A percentile compares a stretch with the other conserved stretches of the same genome.
Conservation (phyloP, 2,888 invertebrate species). For the Drosophila infuscata region DNA sequence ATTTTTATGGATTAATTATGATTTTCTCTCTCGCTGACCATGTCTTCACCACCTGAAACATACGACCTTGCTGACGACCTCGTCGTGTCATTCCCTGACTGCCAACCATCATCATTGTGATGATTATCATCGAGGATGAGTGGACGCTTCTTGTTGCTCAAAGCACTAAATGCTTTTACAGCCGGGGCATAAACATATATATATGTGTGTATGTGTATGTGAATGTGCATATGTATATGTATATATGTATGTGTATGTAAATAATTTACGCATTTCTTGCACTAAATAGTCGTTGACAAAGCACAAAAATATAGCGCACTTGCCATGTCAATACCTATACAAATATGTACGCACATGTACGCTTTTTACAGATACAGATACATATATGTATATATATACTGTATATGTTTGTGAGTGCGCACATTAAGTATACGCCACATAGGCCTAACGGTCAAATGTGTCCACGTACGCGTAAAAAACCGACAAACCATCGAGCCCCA, state of each 20-base stretch:
- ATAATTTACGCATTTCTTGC: constrained; percentile 74
- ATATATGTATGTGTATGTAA: constrained; percentile 41
- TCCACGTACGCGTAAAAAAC: constrained; percentile 64
- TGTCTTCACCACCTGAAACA: constrained; percentile 13
- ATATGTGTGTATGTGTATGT: background rate
- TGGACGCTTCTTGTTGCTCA: constrained; percentile 23
- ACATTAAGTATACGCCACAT: constrained; percentile 48
- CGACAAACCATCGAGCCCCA: constrained; percentile 32
- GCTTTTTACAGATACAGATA: background rate
- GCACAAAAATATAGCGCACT: constrained; percentile 38
- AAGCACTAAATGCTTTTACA: constrained; percentile 51
- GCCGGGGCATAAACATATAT: background rate
- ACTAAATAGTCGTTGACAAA: constrained; percentile 74
- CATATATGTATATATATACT: background rate
- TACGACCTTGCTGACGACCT: constrained; percentile 69
- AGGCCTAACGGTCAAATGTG: constrained; percentile 56
- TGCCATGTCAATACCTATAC: constrained; percentile 27
- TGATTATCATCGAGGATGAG: constrained; percentile 32
- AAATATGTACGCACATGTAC: constrained; percentile 7
- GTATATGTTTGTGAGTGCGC: constrained; percentile 4
- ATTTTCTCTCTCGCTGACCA: constrained; percentile 9
- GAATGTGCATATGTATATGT: background rate
- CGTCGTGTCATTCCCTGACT: constrained; percentile 39
- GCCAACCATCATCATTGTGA: constrained; percentile 14
- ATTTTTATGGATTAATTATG: constrained; percentile 74